Evolutionary conservation across 2,113 vertebrate species (phyloP).

Genomic region (Ailurus styani): DNA sequence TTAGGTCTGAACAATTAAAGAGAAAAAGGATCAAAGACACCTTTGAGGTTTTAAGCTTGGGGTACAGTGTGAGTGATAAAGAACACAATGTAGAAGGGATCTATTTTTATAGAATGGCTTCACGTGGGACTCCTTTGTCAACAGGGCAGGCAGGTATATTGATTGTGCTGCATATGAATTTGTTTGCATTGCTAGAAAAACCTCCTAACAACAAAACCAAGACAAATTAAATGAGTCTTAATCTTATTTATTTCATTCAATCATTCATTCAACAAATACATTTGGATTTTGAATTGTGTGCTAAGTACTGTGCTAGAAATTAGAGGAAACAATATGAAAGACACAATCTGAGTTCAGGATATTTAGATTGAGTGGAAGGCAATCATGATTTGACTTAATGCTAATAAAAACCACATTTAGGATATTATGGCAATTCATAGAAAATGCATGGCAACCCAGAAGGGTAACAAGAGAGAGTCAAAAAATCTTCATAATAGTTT

Average conservation of each 20-base stretch:
- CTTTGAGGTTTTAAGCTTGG: background rate
- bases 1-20: background rate
- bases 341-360: background rate
- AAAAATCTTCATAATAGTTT: background rate
- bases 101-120: background rate
- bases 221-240: background rate
- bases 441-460: background rate
- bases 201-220: background rate
- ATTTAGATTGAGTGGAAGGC: background rate
- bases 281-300: background rate
- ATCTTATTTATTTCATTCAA: background rate
- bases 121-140: background rate
- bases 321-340: background rate
- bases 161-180: background rate
- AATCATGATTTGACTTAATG: background rate
- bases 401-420: background rate
- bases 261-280: background rate
- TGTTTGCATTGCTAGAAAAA: background rate
- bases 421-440: background rate
- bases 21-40: background rate
- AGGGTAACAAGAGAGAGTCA: background rate
- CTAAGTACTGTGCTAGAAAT: background rate
- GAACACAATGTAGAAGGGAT: background rate
- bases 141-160: background rate
- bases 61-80: background rate